Percentiles rank a stretch among this genome's conserved stretches.
Conservation (phyloP, 2,113 vertebrate species). For the Calonectris borealis region DNA sequence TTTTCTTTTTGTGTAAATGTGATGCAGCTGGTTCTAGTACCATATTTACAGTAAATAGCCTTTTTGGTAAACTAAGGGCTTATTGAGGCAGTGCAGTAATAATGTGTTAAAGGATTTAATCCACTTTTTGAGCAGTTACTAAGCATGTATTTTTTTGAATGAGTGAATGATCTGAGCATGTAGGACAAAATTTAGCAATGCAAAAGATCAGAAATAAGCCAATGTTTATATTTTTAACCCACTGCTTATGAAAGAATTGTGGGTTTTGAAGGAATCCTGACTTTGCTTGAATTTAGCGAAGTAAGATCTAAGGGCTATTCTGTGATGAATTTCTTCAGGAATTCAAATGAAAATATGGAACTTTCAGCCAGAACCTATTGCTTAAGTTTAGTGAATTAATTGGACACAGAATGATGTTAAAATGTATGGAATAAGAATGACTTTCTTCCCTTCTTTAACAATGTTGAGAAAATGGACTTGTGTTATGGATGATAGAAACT, state of each 20-base stretch:
- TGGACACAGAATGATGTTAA: constrained; percentile 29
- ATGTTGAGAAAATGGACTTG: not conserved
- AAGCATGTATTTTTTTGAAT: constrained; percentile 6
- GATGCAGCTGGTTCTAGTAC: constrained; percentile 72
- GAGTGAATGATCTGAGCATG: not conserved
- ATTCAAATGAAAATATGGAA: constrained; percentile 40
- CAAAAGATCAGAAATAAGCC: not conserved
- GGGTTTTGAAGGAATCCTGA: constrained; percentile 2
- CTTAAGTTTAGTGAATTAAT: constrained; percentile 37
- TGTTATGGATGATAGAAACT: not conserved
- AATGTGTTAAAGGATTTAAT: constrained; percentile 54
- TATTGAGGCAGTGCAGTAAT: constrained; percentile 39
- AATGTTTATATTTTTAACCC: constrained; percentile 39
- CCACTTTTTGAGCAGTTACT: constrained; percentile 41
- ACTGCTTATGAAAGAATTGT: not conserved
- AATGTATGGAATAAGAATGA: not conserved
- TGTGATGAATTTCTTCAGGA: constrained; percentile 35
- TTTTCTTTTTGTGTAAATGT: constrained; percentile 70
- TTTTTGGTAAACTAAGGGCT: constrained; percentile 69
- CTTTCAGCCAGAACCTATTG: not conserved
- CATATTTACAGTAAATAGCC: constrained; percentile 60
- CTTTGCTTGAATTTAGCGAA: not conserved
- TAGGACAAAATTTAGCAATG: constrained; percentile 7
- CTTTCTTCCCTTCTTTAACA: not conserved
- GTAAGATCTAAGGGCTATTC: constrained; percentile 16